These are phyloP conservation scores for Musca domestica DNA, from an alignment of 1,140 invertebrate species.

Conservation along the genomic window DNA sequence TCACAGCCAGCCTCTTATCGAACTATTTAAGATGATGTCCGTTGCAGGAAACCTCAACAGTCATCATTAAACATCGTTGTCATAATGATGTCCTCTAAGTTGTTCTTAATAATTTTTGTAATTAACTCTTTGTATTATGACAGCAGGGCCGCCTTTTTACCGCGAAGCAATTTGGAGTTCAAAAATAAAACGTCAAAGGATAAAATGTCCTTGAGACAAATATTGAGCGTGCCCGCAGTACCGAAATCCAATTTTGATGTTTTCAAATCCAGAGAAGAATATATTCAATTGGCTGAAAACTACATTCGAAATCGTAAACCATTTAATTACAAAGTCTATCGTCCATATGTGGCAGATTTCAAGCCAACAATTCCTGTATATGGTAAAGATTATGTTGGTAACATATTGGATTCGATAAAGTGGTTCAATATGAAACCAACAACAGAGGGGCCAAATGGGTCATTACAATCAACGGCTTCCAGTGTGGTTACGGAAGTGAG, in stretches of 20 bases:
- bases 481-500: too few species aligned
- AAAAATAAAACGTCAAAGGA: background rate
- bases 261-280: background rate
- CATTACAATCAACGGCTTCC: too few species aligned
- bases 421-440: too few species aligned
- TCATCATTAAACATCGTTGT: background rate
- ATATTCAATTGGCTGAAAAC: background rate
- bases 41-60: background rate
- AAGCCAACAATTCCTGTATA: background rate
- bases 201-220: background rate
- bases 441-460: too few species aligned
- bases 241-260: background rate
- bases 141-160: too few species aligned
- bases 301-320: background rate
- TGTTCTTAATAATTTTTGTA: background rate
- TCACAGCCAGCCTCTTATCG: too few species aligned
- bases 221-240: background rate
- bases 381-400: background rate
- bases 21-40: background rate
- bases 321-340: background rate
- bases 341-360: background rate
- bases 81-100: conserved; percentile 1
- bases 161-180: background rate
- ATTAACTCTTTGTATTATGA: background rate
- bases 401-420: background rate